A percentile compares a stretch with the other conserved stretches of the same genome.
Evolutionary conservation across 2,888 invertebrate species (phyloP).

Genomic region (Miltochrista miniata): DNA sequence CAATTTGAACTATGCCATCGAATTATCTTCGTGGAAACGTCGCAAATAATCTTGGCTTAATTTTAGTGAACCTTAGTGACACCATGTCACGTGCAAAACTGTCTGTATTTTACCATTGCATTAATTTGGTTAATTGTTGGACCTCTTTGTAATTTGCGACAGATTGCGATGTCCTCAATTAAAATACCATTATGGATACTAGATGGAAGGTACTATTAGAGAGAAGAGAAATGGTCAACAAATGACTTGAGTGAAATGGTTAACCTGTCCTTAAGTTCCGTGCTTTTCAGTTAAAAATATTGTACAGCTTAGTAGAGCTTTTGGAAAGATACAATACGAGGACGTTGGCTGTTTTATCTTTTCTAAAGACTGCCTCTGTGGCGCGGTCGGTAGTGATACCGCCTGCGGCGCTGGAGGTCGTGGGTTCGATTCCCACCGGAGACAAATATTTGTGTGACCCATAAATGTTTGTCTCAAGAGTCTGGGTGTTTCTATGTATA

Average conservation of each 20-base stretch:
- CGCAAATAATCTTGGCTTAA: conserved; percentile 15
- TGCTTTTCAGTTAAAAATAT: too few relatives aligned
- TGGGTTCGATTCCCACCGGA: too few relatives aligned
- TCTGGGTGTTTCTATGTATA: too few relatives aligned
- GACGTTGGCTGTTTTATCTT: too few relatives aligned
- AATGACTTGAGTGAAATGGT: conserved; percentile 14
- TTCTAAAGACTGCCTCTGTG: too few relatives aligned
- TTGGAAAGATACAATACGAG: too few relatives aligned
- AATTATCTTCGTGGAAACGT: conserved; percentile 18
- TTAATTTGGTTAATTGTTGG: conserved; percentile 72
- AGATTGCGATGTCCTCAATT: conserved; percentile 73
- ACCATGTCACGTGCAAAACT: background rate
- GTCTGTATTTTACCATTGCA: conserved; percentile 63
- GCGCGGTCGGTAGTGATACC: too few relatives aligned
- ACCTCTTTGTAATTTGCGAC: conserved; percentile 68
- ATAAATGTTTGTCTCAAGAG: too few relatives aligned
- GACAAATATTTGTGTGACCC: too few relatives aligned
- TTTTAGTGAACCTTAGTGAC: too few relatives aligned
- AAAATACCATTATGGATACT: conserved; percentile 74
- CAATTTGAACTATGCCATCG: conserved; percentile 35
- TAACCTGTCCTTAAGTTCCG: background rate
- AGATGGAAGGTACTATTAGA: conserved; percentile 43
- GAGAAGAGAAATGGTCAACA: conserved; percentile 38
- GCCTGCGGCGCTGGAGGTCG: too few relatives aligned
- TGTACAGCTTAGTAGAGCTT: too few relatives aligned